phyloP scores from a whole-genome alignment of 2,113 vertebrate genomes.

The Ophiodon elongatus region DNA sequence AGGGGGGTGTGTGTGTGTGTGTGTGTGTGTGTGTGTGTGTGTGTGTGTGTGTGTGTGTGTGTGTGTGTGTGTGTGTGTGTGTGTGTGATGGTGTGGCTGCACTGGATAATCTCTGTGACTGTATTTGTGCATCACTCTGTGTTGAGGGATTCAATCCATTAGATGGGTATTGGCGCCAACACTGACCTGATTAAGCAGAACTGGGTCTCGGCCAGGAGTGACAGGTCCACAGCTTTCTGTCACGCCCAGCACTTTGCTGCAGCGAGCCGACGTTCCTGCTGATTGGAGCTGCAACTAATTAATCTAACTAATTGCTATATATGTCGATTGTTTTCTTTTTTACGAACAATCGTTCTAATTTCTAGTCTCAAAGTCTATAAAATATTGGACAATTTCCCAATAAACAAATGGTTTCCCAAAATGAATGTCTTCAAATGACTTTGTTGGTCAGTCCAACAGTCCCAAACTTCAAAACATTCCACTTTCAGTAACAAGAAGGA shows the following conservation, averaged over 20 bases:
- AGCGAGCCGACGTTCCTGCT: no score
- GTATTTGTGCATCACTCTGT: background rate
- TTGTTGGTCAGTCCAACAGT: background rate
- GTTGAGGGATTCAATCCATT: background rate
- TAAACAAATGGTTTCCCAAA: background rate
- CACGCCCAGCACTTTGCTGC: no score
- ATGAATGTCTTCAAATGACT: background rate
- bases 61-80: slow-evolving; percentile 9
- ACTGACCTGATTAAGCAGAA: slow-evolving; percentile 6
- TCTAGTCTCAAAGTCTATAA: background rate
- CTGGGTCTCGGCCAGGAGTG: background rate
- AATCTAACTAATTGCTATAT: background rate
- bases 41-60: background rate
- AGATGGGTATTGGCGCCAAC: background rate
- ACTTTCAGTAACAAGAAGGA: background rate
- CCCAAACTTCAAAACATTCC: background rate
- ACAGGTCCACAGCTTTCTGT: background rate
- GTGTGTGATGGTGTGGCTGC: slow-evolving; percentile 1
- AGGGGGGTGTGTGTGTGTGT: background rate
- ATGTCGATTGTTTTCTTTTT: background rate
- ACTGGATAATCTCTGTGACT: background rate
- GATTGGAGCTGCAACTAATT: background rate
- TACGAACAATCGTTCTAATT: background rate
- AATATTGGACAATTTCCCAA: background rate
- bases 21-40: background rate